phyloP scores from a whole-genome alignment of 2,797 vertebrate species.

The Sparus aurata region DNA sequence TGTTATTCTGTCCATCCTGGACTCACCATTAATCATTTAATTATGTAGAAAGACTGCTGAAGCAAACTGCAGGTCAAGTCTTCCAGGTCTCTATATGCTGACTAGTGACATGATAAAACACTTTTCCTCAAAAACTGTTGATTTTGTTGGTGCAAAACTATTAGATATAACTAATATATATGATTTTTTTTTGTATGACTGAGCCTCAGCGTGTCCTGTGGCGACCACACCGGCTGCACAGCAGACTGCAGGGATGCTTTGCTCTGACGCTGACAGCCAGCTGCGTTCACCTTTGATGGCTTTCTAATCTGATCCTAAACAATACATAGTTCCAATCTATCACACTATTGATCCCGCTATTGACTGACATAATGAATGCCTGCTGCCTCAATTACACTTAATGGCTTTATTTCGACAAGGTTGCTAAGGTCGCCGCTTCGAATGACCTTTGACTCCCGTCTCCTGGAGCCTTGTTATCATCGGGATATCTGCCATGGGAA shows the following conservation, averaged over 20 bases:
- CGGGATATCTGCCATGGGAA: slow-evolving; percentile 25
- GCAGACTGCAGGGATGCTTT: neutral
- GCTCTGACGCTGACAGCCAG: neutral
- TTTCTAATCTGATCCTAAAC: slow-evolving; percentile 46
- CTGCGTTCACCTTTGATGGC: slow-evolving; percentile 31
- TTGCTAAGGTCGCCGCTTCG: slow-evolving; percentile 42
- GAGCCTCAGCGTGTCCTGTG: neutral
- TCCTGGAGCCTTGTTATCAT: slow-evolving; percentile 5
- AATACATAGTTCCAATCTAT: slow-evolving; percentile 50
- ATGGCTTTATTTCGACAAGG: slow-evolving; percentile 53
- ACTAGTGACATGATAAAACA: neutral
- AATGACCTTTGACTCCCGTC: slow-evolving; percentile 50
- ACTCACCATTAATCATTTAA: too few relatives aligned
- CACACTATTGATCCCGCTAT: slow-evolving; percentile 57
- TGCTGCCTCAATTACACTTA: slow-evolving; percentile 43
- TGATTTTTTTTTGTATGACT: neutral
- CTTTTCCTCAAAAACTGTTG: neutral
- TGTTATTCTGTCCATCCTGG: too few relatives aligned
- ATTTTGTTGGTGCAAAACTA: neutral
- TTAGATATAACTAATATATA: neutral
- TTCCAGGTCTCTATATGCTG: neutral
- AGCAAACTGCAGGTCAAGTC: neutral
- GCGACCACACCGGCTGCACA: neutral
- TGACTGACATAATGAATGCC: slow-evolving; percentile 46
- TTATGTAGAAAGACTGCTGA: neutral